Percentiles rank a stretch among this genome's conserved stretches.
Evolutionary conservation across 2,113 vertebrate species (phyloP).

Genomic region (Psettodes erumei): DNA sequence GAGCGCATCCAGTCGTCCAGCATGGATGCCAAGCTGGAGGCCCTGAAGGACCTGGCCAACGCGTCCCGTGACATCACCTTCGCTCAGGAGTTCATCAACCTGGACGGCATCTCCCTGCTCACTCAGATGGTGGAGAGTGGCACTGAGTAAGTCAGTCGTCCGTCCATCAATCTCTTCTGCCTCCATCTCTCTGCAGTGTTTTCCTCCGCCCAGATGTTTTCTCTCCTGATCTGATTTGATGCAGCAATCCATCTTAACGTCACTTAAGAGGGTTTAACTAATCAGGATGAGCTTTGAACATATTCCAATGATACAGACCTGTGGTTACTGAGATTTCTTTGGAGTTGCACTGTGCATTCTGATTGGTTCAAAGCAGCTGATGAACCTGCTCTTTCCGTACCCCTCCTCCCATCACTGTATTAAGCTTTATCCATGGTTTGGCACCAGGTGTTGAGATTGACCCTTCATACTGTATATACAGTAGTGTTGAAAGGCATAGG

Average conservation of each 20-base stretch:
- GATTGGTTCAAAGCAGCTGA: constrained; percentile 5
- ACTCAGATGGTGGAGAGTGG: constrained; percentile 99
- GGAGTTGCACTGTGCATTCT: constrained; percentile 64
- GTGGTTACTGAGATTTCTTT: constrained; percentile 10
- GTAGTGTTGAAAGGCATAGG: neutral
- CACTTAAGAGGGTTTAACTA: neutral
- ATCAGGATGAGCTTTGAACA: neutral
- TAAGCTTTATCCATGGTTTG: constrained; percentile 7
- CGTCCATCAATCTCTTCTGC: neutral
- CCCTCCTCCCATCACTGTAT: neutral
- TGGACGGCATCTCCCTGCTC: constrained; percentile 95
- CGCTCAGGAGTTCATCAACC: constrained; percentile 98
- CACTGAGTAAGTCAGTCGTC: constrained; percentile 89
- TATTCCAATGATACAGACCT: neutral
- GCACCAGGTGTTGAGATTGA: neutral
- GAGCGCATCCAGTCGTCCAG: constrained; percentile 96
- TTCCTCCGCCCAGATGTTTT: neutral
- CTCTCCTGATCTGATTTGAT: neutral
- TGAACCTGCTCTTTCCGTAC: neutral
- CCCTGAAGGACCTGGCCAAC: constrained; percentile 94
- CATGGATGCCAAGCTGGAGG: constrained; percentile 97
- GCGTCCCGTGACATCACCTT: constrained; percentile 95
- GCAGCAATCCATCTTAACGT: too few relatives aligned
- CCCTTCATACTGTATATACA: neutral
- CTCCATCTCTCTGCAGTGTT: neutral